Percentiles rank a stretch among this genome's conserved stretches.
Conservation (phyloP, 2,888 invertebrate genomes). For the Catocala nupta region DNA sequence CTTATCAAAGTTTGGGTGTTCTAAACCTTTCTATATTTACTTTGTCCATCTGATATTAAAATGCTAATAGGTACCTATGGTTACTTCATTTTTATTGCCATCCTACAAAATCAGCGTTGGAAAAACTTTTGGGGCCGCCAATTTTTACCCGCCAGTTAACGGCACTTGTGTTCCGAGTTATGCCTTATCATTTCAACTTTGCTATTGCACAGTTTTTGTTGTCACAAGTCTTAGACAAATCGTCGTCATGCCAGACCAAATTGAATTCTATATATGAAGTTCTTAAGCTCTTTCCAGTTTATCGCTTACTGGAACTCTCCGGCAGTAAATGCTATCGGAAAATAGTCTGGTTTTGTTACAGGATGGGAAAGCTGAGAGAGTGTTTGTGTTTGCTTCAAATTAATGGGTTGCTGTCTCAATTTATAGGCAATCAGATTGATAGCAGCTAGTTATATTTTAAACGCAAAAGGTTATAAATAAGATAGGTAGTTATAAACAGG, state of each 20-base stretch:
- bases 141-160: conserved; percentile 50
- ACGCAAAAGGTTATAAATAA: too few species aligned
- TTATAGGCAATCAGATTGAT: conserved; percentile 11
- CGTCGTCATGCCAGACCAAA: conserved; percentile 25
- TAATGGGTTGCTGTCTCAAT: conserved; percentile 20
- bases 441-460: too few species aligned
- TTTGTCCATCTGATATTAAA: conserved; percentile 39
- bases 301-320: conserved; percentile 16
- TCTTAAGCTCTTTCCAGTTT: background rate
- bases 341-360: conserved; percentile 26
- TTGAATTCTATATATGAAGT: conserved; percentile 30
- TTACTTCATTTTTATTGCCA: conserved; percentile 41
- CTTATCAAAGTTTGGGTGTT: conserved; percentile 9
- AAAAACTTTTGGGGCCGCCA: conserved; percentile 36
- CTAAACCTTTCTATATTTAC: conserved; percentile 27
- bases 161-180: conserved; percentile 48
- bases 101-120: conserved; percentile 30
- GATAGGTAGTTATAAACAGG: too few species aligned
- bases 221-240: conserved; percentile 35
- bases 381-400: conserved; percentile 27
- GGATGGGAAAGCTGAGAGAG: conserved; percentile 12
- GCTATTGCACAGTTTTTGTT: conserved; percentile 49
- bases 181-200: conserved; percentile 58
- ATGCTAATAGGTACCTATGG: conserved; percentile 31
- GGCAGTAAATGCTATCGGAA: conserved; percentile 30